Conservation (phyloP, 1,140 invertebrate genomes). For the Yoshiicerus persimilis region DNA sequence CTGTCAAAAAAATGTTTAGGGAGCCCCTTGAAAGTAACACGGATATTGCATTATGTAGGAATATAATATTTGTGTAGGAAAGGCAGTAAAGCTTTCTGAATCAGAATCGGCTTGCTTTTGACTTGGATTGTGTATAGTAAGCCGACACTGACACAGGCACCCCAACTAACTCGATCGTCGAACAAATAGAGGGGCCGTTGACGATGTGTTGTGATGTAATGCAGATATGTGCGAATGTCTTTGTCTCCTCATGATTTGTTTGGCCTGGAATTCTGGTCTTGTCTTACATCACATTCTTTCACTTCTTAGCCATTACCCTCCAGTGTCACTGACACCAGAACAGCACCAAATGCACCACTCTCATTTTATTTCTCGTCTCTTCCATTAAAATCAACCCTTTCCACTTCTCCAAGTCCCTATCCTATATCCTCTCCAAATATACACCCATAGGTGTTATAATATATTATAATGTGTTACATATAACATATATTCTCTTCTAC, state of each 20-base stretch:
- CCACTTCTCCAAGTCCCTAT: not conserved
- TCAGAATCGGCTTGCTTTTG: not conserved
- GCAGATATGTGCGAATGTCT: not conserved
- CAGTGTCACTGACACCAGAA: not conserved
- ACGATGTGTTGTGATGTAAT: not conserved
- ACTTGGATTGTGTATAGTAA: not conserved
- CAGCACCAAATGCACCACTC: not conserved
- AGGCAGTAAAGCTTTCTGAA: not conserved
- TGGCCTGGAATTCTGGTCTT: not conserved
- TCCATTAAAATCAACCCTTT: conserved; percentile 3
- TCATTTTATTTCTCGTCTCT: not conserved
- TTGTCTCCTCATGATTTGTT: not conserved
- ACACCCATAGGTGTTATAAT: not conserved
- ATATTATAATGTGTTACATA: not conserved
- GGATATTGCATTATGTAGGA: not conserved
- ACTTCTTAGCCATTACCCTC: not conserved
- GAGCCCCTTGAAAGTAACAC: not conserved
- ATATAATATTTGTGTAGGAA: not conserved
- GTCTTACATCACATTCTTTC: not conserved
- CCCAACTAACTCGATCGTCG: too few relatives aligned
- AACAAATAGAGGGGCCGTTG: not conserved
- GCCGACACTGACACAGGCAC: not conserved
- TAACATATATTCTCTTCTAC: too few relatives aligned
- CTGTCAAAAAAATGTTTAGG: not conserved
- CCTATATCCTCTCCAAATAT: not conserved